phyloP scores from a whole-genome alignment of 2,888 invertebrate genomes.

The Lithophane ornitopus region DNA sequence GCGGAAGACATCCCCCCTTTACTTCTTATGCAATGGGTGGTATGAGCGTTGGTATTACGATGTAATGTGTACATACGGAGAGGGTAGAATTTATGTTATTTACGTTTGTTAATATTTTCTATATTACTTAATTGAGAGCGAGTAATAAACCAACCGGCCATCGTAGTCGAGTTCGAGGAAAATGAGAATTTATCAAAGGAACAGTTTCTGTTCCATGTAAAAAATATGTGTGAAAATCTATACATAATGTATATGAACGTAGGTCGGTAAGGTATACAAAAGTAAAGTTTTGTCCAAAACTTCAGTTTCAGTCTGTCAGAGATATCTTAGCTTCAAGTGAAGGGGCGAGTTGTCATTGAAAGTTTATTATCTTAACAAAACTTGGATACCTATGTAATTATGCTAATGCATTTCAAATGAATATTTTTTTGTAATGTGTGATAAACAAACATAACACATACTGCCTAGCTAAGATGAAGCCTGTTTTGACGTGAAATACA shows the following conservation, averaged over 20 bases:
- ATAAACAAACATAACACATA: background rate
- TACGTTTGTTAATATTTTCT: constrained; percentile 4
- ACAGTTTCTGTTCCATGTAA: background rate
- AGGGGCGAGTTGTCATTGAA: background rate
- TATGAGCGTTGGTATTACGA: constrained; percentile 44
- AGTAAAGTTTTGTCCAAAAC: background rate
- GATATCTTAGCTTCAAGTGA: background rate
- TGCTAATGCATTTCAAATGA: background rate
- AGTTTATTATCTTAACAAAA: background rate
- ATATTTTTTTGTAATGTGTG: background rate
- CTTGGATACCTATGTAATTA: background rate
- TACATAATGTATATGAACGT: no score
- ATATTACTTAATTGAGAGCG: constrained; percentile 7
- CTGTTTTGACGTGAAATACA: background rate
- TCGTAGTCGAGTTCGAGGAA: no score
- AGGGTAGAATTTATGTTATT: constrained; percentile 48
- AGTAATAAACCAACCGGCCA: background rate
- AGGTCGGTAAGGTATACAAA: background rate
- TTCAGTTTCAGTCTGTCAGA: background rate
- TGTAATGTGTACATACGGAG: constrained; percentile 49
- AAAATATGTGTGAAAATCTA: background rate
- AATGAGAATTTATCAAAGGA: background rate
- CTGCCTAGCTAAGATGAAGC: background rate
- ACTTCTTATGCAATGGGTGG: constrained; percentile 69
- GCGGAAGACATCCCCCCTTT: constrained; percentile 70